Evolutionary conservation across 2,888 invertebrate genomes (phyloP), one percentile per base, ranked within the genome.

Genomic region (Watsonalla cultraria): DNA sequence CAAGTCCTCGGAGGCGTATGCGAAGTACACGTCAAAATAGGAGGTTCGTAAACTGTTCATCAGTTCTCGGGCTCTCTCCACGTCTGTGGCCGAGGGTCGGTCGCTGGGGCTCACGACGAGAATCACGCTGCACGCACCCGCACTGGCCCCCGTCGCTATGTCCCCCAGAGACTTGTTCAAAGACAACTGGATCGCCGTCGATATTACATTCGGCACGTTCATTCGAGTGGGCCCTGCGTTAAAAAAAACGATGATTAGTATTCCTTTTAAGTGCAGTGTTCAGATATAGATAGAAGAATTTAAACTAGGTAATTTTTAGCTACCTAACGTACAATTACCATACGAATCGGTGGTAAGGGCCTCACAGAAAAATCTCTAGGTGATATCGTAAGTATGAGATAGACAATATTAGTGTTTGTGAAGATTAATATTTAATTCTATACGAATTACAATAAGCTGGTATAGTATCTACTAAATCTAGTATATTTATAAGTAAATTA

Each of bases 21-120:
- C 79, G 56, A 93, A 91, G 62, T 90, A 91, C 0, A 91, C 86
- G 60, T 93, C 92, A 35, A 92, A 92, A 69, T 89, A 87, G 8
- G 80, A 78, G 0, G 71, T 72, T 56, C 92, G 82, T 5, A 93
- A 75, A 2, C 90, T 77, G 6, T 66, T 61, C 80, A 93, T 85
- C 0, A 91, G 77, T 39, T 78, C 76, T 52, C 81, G 70, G 0
- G 91, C 80, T 11, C 77, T 70, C 5, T 84, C 81, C 46, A 86
- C 56, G 56, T 93, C 93, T 0, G 71, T 64, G 34, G 85, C 76
- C 0, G 90, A 86, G 0, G 92, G 84, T 5, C 82, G 73, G 54
- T 91, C 89, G 34, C 76, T 79, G 15, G 92, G 92, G 48, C 92
- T 91, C 47, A 93, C 73, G 11, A 93, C 71, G 0, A 93, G 76